Conservation (phyloP, 2,113 vertebrate genomes). For the Muntiacus muntjak region DNA sequence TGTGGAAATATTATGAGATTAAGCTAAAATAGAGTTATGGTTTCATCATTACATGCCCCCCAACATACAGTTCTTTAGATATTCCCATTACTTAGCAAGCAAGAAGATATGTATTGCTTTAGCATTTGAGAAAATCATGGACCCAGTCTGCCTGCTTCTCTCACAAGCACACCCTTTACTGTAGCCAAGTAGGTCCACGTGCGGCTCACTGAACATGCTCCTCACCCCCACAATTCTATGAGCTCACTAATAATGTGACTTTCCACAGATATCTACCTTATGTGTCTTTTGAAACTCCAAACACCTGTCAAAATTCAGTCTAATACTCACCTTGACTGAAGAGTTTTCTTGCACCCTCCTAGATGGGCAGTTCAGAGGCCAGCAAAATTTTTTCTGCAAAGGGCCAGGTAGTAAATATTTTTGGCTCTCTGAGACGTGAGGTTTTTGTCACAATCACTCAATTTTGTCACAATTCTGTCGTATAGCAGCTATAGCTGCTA, state of each 20-base stretch:
- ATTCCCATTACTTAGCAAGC: background rate
- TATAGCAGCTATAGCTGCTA: background rate
- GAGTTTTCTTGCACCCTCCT: background rate
- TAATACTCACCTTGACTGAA: background rate
- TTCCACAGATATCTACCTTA: background rate
- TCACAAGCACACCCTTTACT: background rate
- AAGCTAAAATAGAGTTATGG: background rate
- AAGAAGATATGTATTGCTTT: background rate
- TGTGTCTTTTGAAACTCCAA: background rate
- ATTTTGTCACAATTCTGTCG: background rate
- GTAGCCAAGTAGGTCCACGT: background rate
- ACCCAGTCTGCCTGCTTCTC: background rate
- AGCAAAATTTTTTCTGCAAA: background rate
- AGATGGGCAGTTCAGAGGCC: background rate
- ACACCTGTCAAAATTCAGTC: background rate
- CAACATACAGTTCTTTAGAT: fast-evolving
- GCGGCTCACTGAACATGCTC: background rate
- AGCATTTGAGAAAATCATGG: background rate
- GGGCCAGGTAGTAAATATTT: background rate
- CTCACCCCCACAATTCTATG: background rate
- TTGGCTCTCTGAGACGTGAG: background rate
- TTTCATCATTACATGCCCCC: background rate
- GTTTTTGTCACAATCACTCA: background rate
- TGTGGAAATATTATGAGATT: background rate
- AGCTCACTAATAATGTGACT: background rate